Base-by-base conservation (phyloP, 2,888 invertebrate genomes). In the Melanchra persicariae region DNA sequence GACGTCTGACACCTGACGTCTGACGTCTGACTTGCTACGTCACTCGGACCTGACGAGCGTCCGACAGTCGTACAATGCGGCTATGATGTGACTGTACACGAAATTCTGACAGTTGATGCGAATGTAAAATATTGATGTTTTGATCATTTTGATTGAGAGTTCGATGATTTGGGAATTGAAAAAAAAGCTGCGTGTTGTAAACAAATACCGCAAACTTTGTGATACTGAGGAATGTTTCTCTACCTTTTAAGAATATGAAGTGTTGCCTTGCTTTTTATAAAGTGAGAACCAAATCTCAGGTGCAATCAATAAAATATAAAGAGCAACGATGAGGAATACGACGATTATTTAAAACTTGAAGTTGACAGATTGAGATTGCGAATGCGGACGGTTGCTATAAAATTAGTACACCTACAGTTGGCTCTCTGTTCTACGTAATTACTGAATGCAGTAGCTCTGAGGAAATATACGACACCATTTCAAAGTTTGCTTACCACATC, bases 11-110 rank as follows among this genome's bases (percentile, higher is more conserved):
- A 87, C 90, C 73, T 87, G 91, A 88, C 87, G 78, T 89, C 73
- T 87, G 91, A 93, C 93, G 81, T 91, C 70, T 88, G 91, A 89
- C 88, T 87, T 88, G 85, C 73, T 88, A 85, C 83, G 90, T 89
- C 90, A 89, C 84, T 89, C 88, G 85, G 77, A 79, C 80, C 65
- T 86, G 90, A 90, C 83, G 83, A 86, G 81, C 85, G 74, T 59
- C 74, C 26, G 77, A 82, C 74, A 80, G 76, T 73, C 76, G 37
- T 83, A 89, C 90, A 89, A 90, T 89, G 79, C 84, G 77, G 81
- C 37, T 62, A 58, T 80, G 80, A 78, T 72, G 75, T 78, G 62
- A 70, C 52, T 52, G 62, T 64, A 60, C 68, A 64, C 62, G 79
- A 77, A 67, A 75, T 82, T 75, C 57, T 57, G 72, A 73, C 70